phyloP scores from a whole-genome alignment of 2,888 invertebrate species.

The Ellobium chinense region DNA sequence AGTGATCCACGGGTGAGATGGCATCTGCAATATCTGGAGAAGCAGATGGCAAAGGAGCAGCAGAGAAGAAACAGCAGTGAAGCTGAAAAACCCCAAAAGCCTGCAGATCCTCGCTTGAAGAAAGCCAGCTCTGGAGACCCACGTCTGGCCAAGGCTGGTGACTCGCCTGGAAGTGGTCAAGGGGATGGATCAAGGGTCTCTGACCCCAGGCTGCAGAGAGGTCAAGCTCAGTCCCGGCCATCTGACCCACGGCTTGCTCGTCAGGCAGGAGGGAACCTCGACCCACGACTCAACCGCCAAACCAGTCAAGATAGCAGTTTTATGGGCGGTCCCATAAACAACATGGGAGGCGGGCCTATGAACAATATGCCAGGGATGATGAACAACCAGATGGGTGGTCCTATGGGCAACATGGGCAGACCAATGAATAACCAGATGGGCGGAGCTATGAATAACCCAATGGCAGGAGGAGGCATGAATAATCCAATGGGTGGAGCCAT shows the following conservation, averaged over 20 bases:
- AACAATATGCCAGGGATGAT: background rate
- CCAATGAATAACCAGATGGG: constrained; percentile 5
- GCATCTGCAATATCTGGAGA: constrained; percentile 37
- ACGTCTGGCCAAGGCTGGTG: constrained; percentile 28
- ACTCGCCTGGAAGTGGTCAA: constrained; percentile 22
- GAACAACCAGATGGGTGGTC: background rate
- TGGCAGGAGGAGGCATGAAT: background rate
- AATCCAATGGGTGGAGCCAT: constrained; percentile 18
- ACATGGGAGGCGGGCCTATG: constrained; percentile 1
- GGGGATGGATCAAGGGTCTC: background rate
- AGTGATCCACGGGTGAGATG: constrained; percentile 70
- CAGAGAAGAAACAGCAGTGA: constrained; percentile 18
- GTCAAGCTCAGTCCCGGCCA: background rate
- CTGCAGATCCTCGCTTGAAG: constrained; percentile 49
- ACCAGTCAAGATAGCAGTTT: constrained; percentile 28
- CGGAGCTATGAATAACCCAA: background rate
- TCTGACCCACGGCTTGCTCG: constrained; percentile 32
- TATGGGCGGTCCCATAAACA: constrained; percentile 10
- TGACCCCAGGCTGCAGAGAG: constrained; percentile 39
- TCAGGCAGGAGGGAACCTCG: constrained; percentile 19
- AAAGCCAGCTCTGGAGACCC: constrained; percentile 25
- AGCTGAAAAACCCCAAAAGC: constrained; percentile 35
- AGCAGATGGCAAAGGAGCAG: constrained; percentile 23
- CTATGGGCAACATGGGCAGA: constrained; percentile 6
- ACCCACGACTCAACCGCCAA: constrained; percentile 36